These are phyloP conservation scores for Diarsia mendica DNA, from an alignment of 2,888 invertebrate species.

Conservation along the genomic window DNA sequence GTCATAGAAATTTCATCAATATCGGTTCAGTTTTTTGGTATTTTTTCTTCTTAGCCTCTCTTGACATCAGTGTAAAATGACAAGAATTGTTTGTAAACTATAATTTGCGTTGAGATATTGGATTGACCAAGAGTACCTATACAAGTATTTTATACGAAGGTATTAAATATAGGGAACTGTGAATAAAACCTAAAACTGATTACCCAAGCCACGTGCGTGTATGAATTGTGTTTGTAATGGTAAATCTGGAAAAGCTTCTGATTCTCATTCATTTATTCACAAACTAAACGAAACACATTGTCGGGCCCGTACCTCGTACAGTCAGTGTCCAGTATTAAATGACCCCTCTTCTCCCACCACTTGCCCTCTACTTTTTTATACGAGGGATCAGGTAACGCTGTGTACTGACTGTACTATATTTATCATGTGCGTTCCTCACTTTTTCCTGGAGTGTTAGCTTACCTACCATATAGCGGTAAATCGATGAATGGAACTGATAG, in stretches of 20 bases:
- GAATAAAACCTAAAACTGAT: not conserved
- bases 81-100: too few relatives aligned
- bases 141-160: not conserved
- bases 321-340: too few relatives aligned
- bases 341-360: too few relatives aligned
- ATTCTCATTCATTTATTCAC: conserved; percentile 25
- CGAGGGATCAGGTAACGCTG: too few relatives aligned
- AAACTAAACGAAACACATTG: conserved; percentile 6
- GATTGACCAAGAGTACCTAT: not conserved
- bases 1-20: too few relatives aligned
- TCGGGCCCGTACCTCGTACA: not conserved
- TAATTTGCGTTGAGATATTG: not conserved
- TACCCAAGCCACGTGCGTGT: not conserved
- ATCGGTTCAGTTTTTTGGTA: too few relatives aligned
- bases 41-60: too few relatives aligned
- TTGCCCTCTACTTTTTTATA: too few relatives aligned
- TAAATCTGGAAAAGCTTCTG: not conserved
- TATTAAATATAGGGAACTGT: not conserved
- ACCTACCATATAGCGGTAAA: conserved; percentile 34
- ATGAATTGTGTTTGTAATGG: conserved; percentile 25
- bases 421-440: not conserved
- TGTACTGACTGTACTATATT: not conserved
- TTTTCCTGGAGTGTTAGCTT: conserved; percentile 9
- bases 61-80: too few relatives aligned
- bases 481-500: conserved; percentile 26